Evolutionary conservation across 2,113 vertebrate species (phyloP), one percentile per base, ranked within the genome.

Genomic region (Apeltes quadracus): DNA sequence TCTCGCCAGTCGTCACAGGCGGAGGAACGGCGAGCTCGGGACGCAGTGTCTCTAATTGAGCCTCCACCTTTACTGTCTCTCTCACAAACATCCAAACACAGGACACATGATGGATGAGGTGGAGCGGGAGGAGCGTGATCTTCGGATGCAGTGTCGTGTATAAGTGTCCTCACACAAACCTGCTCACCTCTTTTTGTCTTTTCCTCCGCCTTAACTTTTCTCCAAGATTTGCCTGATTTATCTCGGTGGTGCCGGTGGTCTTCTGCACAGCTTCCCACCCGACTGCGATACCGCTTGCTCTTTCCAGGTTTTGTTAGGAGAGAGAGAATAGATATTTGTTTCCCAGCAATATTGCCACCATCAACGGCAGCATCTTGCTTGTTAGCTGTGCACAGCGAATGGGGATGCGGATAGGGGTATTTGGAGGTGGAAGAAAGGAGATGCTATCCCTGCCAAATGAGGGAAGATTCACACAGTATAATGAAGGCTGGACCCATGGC

Each of bases 391-490:
- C 80, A 75, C 76, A 84, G 89, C 75, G 51, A 84, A 86, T 85
- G 89, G 82, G 68, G 41, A 81, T 80, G 81, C 63, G 81, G 86
- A 93, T 94, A 87, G 81, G 91, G 93, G 93, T 92, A 87, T 91
- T 88, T 92, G 89, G 80, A 89, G 86, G 91, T 84, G 84, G 88
- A 92, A 93, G 87, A 92, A 92, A 91, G 87, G 82, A 87, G 91
- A 93, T 92, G 83, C 82, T 91, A 93, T 93, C 93, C 89, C 13
- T 29, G 75, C 79, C 88, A 94, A 94, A 94, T 94, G 93, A 93
- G 93, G 93, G 94, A 90, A 89, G 93, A 93, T 93, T 94, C 93
- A 93, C 90, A 69, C 85, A 76, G 88, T 78, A 93, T 92, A 94
- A 94, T 94, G 91, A 93, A 90, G 89, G 88, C 82, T 82, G 86